Base-by-base conservation (phyloP, 2,797 vertebrate species). In the Rhadinocentrus ornatus region DNA sequence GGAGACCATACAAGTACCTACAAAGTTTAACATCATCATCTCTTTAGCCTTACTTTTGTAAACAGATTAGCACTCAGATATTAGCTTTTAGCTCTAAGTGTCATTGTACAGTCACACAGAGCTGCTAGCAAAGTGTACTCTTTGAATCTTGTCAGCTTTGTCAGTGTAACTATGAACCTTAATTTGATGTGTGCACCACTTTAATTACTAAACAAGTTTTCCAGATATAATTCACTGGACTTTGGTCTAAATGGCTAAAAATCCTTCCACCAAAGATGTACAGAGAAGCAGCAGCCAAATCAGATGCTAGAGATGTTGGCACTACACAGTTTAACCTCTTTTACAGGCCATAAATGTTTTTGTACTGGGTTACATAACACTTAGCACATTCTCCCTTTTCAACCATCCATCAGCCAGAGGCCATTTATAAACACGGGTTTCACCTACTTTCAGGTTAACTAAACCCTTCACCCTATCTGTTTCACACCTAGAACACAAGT, bases 351-450 rank as follows among this genome's bases (percentile, higher is more conserved):
- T 60, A 41, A 12, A 65, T 58, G 73, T 60, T 71, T 55, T n/a
- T 15, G 46, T 39, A 48, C 34, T 52, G 20, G 44, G 57, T 65
- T 81, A 66, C 66, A 69, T 75, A 67, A 80, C 83, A 66, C 44
- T 56, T 57, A 44, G 69, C 64, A 59, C 46, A 57, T 66, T 48
- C 70, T 68, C 52, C 26, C 2, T 66, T 75, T 82, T 54, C 67
- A 73, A 22, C 50, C 48, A 59, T 70, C 60, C 69, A 72, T 80
- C 80, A 75, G 57, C 50, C 22, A 35, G 66, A 4, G 18, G 55
- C 44, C 63, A 66, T 72, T 79, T 60, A 77, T 59, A 75, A 83
- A 59, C 60, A 73, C 63, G n/a, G 55, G 67, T 80, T 80, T 83
- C 68, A 80, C 70, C 76, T 74, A 64, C 57, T 69, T 61, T 44